Percentiles rank a stretch among this genome's conserved stretches.
Evolutionary conservation across 35 echinoderm and acorn worm species (phyloP).

Genomic region (Hemicentrotus pulcherrimus): DNA sequence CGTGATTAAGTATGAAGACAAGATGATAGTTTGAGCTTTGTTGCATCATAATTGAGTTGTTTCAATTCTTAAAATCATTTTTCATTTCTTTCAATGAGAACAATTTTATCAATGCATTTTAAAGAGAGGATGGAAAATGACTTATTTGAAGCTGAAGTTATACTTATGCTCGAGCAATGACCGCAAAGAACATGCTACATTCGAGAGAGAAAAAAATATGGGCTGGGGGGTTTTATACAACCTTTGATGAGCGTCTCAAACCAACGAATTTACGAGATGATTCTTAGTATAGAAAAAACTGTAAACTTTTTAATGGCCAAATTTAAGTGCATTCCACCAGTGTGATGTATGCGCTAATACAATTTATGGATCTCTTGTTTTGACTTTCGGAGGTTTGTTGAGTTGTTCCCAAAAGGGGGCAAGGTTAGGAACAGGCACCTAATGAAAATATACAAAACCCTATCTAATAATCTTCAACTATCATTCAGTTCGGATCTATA

Average conservation of each 20-base stretch:
- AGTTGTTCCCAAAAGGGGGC: not conserved
- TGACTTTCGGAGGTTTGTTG: not conserved
- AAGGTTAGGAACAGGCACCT: conserved; percentile 1
- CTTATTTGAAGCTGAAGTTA: not conserved
- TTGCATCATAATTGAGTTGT: no score
- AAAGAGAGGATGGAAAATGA: not conserved
- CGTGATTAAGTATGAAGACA: no score
- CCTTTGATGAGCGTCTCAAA: not conserved
- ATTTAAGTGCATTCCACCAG: conserved; percentile 32
- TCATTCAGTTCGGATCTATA: not conserved
- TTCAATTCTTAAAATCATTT: no score
- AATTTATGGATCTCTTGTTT: conserved; percentile 40
- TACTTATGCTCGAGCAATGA: not conserved
- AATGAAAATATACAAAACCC: not conserved
- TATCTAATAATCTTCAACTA: conserved; percentile 13
- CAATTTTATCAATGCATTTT: not conserved
- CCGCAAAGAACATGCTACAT: not conserved
- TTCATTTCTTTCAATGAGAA: not conserved
- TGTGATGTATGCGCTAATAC: conserved; percentile 32
- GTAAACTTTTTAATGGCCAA: conserved; percentile 39
- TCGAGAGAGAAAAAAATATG: not conserved
- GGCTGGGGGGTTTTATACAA: not conserved
- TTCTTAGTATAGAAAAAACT: conserved; percentile 8
- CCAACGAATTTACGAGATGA: conserved; percentile 14
- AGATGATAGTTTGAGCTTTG: no score